Evolutionary conservation across 2,888 invertebrate genomes (phyloP), one percentile per base, ranked within the genome.

Genomic region (Hybos culiciformis): DNA sequence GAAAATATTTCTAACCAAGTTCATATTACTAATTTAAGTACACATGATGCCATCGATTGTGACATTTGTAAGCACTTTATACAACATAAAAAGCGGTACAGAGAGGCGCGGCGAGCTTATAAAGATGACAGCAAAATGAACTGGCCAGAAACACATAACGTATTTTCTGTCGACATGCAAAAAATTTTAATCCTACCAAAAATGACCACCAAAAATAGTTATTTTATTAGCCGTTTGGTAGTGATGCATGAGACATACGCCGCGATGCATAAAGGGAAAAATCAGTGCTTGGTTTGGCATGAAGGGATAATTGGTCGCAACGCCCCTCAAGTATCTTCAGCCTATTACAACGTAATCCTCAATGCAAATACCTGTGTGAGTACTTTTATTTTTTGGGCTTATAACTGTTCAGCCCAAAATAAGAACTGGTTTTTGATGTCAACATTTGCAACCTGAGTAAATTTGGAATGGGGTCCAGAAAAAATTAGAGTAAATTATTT

Each of bases 161-260:
- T 9, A 4, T 29, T n/a, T 29, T 29, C 12, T 9, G 29, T 29
- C n/a, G 29, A 29, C n/a, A 29, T 29, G 29, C 29, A 29, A 29
- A 29, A 29, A n/a, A 29, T 29, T 6, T 29, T 29, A 29, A 29
- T 29, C 11, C 29, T 29, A n/a, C 29, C 29, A 4, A 29, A 29
- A 29, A 29, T 29, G 29, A 29, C 29, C n/a, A 29, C n/a, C n/a
- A 29, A 29, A 29, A 29, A 29, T 29, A 29, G 29, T n/a, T n/a
- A 29, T n/a, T 29, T 29, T 29, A n/a, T 29, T 4, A 29, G 29
- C n/a, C 29, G 29, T 6, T 29, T 29, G n/a, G n/a, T 29, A 29
- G 29, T 29, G 12, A 29, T 29, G 29, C 29, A 37, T 37, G 37
- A 37, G 20, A 37, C 37, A 12, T 37, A 20, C 18, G 20, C 37